Percentiles rank a stretch among this genome's conserved stretches.
Conservation (phyloP, 2,888 invertebrate genomes). For the Stegophylla sp. region DNA sequence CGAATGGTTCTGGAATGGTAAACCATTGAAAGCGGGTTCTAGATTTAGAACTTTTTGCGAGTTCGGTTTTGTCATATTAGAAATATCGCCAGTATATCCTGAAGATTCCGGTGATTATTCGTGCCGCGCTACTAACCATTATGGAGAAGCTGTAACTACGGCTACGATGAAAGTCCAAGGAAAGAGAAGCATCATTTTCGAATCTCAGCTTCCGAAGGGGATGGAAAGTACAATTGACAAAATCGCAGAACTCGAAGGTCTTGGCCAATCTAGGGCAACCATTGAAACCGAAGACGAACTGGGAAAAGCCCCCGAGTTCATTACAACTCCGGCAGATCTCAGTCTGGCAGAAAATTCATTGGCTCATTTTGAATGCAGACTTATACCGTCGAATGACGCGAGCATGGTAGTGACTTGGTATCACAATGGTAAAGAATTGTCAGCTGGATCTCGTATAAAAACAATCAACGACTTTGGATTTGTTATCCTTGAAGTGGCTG, state of each 20-base stretch:
- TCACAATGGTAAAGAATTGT: constrained; percentile 92
- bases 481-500: constrained; percentile 93
- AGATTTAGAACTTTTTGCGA: constrained; percentile 96
- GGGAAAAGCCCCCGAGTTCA: constrained; percentile 88
- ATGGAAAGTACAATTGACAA: constrained; percentile 94
- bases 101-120: constrained; percentile 94
- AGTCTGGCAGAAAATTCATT: constrained; percentile 84
- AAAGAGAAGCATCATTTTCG: constrained; percentile 87
- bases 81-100: constrained; percentile 95
- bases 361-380: constrained; percentile 90
- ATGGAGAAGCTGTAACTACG: constrained; percentile 89
- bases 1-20: constrained; percentile 95
- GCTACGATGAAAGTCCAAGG: constrained; percentile 89
- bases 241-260: constrained; percentile 88
- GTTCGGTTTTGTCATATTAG: constrained; percentile 95
- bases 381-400: constrained; percentile 88
- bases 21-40: constrained; percentile 85
- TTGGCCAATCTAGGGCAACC: constrained; percentile 75
- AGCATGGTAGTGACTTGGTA: constrained; percentile 97
- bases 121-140: constrained; percentile 86
- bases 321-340: constrained; percentile 84
- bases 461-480: constrained; percentile 97
- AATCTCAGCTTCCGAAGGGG: constrained; percentile 89
- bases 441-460: constrained; percentile 90
- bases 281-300: constrained; percentile 79